A percentile compares a stretch with the other conserved stretches of the same genome.
Conservation (phyloP, 2,113 vertebrate species). For the Mandrillus leucophaeus region DNA sequence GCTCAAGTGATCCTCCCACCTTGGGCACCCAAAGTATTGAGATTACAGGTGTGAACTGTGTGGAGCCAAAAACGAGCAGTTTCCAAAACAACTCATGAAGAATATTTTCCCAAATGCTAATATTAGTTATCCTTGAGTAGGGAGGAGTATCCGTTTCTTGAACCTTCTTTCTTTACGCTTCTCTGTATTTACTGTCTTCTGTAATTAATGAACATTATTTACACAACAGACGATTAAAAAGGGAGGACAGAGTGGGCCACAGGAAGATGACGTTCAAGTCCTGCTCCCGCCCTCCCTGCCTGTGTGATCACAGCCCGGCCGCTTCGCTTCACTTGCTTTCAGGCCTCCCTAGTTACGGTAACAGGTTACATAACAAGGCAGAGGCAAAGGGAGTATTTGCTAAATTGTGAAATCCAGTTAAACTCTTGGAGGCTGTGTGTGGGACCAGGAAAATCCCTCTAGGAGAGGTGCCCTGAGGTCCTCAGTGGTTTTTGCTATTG, state of each 20-base stretch:
- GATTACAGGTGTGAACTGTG: no score
- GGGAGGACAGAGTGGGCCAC: not conserved
- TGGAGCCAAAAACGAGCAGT: not conserved
- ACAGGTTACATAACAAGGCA: not conserved
- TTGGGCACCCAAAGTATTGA: no score
- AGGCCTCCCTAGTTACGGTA: not conserved
- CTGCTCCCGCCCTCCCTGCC: not conserved
- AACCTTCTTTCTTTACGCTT: not conserved
- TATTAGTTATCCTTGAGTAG: not conserved
- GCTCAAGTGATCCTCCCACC: no score
- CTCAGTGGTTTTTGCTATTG: not conserved
- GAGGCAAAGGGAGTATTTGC: not conserved
- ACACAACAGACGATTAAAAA: not conserved
- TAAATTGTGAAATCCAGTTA: not conserved
- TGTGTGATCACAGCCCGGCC: not conserved
- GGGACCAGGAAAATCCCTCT: not conserved
- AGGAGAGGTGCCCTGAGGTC: not conserved
- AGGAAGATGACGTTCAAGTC: fast-evolving
- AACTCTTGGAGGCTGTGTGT: not conserved
- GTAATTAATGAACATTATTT: not conserved
- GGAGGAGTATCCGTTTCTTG: not conserved
- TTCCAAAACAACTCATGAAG: not conserved
- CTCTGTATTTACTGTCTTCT: not conserved
- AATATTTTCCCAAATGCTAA: not conserved
- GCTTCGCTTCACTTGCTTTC: not conserved